phyloP scores from a whole-genome alignment of 2,888 invertebrate genomes.

The Schrankia costaestrigalis region DNA sequence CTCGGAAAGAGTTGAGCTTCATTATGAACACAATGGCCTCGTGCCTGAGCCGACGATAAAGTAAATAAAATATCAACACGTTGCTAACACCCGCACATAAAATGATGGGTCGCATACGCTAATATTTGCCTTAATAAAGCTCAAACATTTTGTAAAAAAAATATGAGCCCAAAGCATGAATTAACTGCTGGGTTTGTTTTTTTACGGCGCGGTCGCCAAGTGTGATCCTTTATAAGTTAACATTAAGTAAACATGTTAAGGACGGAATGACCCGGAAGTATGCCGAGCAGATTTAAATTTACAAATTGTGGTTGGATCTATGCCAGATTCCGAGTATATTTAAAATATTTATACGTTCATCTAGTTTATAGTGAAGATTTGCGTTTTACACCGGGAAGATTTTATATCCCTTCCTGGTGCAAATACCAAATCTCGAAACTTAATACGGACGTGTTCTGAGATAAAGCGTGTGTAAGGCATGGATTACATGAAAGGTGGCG shows the following conservation, averaged over 20 bases:
- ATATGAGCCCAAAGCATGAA: slow-evolving; percentile 54
- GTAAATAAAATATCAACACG: slow-evolving; percentile 75
- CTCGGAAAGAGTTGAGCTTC: slow-evolving; percentile 66
- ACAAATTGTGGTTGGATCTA: too few species aligned
- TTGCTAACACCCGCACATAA: slow-evolving; percentile 58
- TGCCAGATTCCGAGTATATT: too few species aligned
- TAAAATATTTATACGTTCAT: too few species aligned
- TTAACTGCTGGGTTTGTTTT: slow-evolving; percentile 64
- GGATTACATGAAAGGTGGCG: slow-evolving; percentile 48
- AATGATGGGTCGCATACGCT: slow-evolving; percentile 58
- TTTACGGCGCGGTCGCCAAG: slow-evolving; percentile 43
- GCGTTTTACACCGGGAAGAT: too few species aligned
- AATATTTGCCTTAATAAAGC: slow-evolving; percentile 71
- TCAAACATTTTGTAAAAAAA: slow-evolving; percentile 60
- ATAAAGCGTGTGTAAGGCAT: slow-evolving; percentile 44
- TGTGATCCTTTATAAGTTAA: neutral
- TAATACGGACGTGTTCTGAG: slow-evolving; percentile 40
- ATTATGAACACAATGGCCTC: slow-evolving; percentile 60
- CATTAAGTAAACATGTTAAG: neutral
- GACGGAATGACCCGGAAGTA: too few species aligned
- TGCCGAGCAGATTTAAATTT: too few species aligned
- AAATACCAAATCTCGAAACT: slow-evolving; percentile 35
- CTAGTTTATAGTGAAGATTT: too few species aligned
- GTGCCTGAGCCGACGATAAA: slow-evolving; percentile 55
- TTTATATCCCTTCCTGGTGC: too few species aligned